phyloP scores from a whole-genome alignment of 2,113 vertebrate species.

The Chloropsis cyanopogon region DNA sequence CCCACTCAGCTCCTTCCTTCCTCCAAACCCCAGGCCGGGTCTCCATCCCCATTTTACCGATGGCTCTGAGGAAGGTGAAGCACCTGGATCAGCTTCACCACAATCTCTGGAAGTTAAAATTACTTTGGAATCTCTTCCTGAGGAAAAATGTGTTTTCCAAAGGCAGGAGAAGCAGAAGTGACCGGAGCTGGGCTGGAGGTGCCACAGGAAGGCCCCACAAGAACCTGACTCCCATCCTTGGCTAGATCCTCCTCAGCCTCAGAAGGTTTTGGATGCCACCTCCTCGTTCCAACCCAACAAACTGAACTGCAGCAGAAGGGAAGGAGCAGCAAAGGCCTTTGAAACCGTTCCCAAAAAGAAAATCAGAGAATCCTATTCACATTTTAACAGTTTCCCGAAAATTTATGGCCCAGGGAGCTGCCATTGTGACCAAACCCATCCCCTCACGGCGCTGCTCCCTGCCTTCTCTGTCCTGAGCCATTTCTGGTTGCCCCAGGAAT shows the following conservation, averaged over 20 bases:
- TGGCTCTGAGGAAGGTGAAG: neutral
- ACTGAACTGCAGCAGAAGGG: neutral
- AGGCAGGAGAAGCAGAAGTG: neutral
- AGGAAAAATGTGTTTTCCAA: neutral
- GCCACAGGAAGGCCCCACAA: fast-evolving
- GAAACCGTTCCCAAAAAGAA: neutral
- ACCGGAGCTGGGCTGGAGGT: neutral
- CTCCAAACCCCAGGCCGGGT: neutral
- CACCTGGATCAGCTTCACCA: neutral
- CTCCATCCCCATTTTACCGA: fast-evolving
- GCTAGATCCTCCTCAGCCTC: neutral
- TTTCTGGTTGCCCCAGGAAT: neutral
- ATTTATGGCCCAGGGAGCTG: neutral
- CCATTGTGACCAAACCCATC: neutral
- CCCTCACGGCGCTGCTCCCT: neutral
- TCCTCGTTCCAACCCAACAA: neutral
- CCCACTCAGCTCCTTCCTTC: neutral
- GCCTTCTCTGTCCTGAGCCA: neutral
- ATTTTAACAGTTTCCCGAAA: neutral
- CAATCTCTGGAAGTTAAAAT: neutral
- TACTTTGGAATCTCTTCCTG: neutral
- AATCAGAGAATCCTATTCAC: neutral
- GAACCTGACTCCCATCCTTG: neutral
- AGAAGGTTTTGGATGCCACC: neutral
- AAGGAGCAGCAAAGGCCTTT: neutral